Conservation (phyloP, 2,888 invertebrate genomes). For the Limnephilus auricula region DNA sequence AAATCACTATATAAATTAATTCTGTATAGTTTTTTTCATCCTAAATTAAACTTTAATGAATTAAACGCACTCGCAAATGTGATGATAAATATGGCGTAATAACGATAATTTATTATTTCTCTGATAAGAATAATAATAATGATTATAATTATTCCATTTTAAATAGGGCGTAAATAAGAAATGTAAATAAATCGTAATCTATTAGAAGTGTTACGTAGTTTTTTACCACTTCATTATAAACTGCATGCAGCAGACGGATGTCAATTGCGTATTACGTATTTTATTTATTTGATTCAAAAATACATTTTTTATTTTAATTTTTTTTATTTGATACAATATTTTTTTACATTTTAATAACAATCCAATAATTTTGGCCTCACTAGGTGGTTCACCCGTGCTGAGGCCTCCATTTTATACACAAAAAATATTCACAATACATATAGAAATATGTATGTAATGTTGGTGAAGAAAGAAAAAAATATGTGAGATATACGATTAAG, state of each 20-base stretch:
- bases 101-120: not conserved
- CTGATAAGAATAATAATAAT: slow-evolving; percentile 10
- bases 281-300: too few species aligned
- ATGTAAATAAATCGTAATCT: slow-evolving; percentile 4
- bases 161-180: slow-evolving; percentile 15
- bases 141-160: not conserved
- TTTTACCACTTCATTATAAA: not conserved
- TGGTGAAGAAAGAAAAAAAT: too few species aligned
- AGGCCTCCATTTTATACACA: too few species aligned
- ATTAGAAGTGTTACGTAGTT: not conserved
- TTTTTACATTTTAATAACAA: too few species aligned
- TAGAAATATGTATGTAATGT: too few species aligned
- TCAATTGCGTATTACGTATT: not conserved
- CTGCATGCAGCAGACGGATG: not conserved
- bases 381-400: too few species aligned
- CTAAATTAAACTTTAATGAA: not conserved
- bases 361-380: too few species aligned
- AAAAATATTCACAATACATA: too few species aligned
- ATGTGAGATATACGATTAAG: too few species aligned
- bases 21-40: not conserved
- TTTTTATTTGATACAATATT: too few species aligned
- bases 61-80: not conserved
- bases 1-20: too few species aligned
- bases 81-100: not conserved
- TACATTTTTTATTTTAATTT: too few species aligned